Percentiles rank a stretch among this genome's conserved stretches.
These are phyloP conservation scores for Liparis tanakae DNA, from an alignment of 2,797 vertebrate species.

Conservation along the genomic window DNA sequence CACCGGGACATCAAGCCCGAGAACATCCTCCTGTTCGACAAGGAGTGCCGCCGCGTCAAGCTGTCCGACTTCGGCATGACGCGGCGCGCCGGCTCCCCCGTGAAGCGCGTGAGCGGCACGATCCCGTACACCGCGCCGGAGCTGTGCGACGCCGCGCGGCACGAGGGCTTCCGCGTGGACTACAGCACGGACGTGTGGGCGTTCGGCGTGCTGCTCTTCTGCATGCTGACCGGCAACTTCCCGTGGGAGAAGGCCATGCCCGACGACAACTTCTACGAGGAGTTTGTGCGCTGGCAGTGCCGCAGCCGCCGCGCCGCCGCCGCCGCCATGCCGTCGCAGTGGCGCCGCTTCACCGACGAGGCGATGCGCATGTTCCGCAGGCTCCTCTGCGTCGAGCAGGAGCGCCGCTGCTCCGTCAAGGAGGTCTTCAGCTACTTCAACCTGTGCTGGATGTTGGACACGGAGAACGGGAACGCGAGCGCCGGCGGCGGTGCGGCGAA, in stretches of 20 bases:
- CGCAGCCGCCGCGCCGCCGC: conserved; percentile 51
- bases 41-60: conserved; percentile 85
- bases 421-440: conserved; percentile 83
- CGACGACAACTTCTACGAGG: conserved; percentile 82
- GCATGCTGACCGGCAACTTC: conserved; percentile 87
- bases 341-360: conserved; percentile 83
- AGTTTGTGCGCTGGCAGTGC: conserved; percentile 85
- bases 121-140: conserved; percentile 87
- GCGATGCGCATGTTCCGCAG: conserved; percentile 83
- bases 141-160: conserved; percentile 80
- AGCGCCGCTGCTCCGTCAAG: conserved; percentile 82
- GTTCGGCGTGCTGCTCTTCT: conserved; percentile 86
- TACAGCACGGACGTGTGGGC: conserved; percentile 87
- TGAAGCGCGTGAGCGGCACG: conserved; percentile 85
- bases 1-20: conserved; percentile 87
- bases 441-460: conserved; percentile 84
- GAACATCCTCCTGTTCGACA: conserved; percentile 87
- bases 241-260: conserved; percentile 87
- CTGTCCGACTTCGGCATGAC: conserved; percentile 88
- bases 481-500: neutral
- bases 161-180: conserved; percentile 83
- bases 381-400: conserved; percentile 81
- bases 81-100: conserved; percentile 79
- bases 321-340: conserved; percentile 79
- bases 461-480: conserved; percentile 71